A percentile compares a stretch with the other conserved stretches of the same genome.
phyloP scores from a whole-genome alignment of 2,797 vertebrate genomes.

The Mastacembelus armatus region DNA sequence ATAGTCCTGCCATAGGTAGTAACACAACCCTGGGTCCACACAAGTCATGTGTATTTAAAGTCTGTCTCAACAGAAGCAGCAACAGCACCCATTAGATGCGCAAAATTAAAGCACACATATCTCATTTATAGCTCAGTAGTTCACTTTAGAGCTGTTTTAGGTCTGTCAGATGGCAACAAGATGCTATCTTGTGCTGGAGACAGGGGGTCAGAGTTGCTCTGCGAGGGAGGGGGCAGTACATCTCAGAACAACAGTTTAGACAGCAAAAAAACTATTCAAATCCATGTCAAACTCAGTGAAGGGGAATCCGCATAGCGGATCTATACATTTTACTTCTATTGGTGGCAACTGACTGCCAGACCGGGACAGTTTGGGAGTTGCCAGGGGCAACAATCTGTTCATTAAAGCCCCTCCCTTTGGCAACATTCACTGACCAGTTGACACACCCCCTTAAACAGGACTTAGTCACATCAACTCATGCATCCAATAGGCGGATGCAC shows the following conservation, averaged over 20 bases:
- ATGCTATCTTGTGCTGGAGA: constrained; percentile 68
- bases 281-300: constrained; percentile 41
- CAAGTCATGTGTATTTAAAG: constrained; percentile 79
- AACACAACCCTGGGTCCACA: constrained; percentile 71
- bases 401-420: constrained; percentile 62
- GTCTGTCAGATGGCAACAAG: constrained; percentile 65
- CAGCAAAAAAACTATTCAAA: constrained; percentile 54
- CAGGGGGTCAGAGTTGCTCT: constrained; percentile 41
- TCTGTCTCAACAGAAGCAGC: constrained; percentile 67
- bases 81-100: constrained; percentile 48
- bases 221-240: constrained; percentile 59
- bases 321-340: constrained; percentile 73
- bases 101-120: constrained; percentile 64
- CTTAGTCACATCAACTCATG: constrained; percentile 16
- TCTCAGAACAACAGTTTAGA: constrained; percentile 50
- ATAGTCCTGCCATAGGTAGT: constrained; percentile 61
- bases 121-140: constrained; percentile 47
- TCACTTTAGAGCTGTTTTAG: constrained; percentile 51
- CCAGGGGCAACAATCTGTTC: constrained; percentile 84
- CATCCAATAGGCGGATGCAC: background rate
- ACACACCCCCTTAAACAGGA: constrained; percentile 42
- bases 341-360: constrained; percentile 58
- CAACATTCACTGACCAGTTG: constrained; percentile 49
- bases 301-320: constrained; percentile 51
- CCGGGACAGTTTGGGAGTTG: constrained; percentile 72